These are phyloP conservation scores for Epinotia ramella DNA, from an alignment of 2,888 invertebrate genomes.

Conservation along the genomic window DNA sequence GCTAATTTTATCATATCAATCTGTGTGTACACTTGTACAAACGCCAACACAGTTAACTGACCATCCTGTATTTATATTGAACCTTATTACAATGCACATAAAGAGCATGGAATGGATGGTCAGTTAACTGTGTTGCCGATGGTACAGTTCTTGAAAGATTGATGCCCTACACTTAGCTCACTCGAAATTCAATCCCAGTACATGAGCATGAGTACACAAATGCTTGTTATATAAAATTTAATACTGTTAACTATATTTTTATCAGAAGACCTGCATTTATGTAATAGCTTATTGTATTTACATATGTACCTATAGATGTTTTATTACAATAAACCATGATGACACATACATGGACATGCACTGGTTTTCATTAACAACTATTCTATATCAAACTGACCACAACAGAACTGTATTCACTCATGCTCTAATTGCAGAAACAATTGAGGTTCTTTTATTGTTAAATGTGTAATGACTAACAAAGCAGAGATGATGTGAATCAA, in stretches of 20 bases:
- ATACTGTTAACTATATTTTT: neutral
- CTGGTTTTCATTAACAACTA: neutral
- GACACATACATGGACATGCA: neutral
- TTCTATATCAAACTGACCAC: conserved; percentile 2
- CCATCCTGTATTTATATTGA: too few species aligned
- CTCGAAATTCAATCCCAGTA: neutral
- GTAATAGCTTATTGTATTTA: neutral
- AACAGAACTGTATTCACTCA: conserved; percentile 33
- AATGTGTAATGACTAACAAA: conserved; percentile 8
- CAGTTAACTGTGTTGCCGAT: too few species aligned
- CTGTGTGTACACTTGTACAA: neutral
- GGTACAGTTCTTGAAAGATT: too few species aligned
- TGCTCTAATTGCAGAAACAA: conserved; percentile 34
- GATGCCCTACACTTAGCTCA: too few species aligned
- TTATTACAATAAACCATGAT: neutral
- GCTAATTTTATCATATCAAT: too few species aligned
- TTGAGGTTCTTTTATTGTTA: conserved; percentile 31
- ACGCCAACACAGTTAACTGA: too few species aligned
- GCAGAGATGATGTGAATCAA: neutral
- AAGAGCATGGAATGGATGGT: too few species aligned
- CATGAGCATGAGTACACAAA: too few species aligned
- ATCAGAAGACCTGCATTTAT: neutral
- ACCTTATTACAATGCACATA: too few species aligned
- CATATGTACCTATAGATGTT: neutral
- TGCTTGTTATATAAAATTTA: neutral